Evolutionary conservation across 2,888 invertebrate genomes (phyloP), one percentile per base, ranked within the genome.

Genomic region (Neuroscelio doddi): DNA sequence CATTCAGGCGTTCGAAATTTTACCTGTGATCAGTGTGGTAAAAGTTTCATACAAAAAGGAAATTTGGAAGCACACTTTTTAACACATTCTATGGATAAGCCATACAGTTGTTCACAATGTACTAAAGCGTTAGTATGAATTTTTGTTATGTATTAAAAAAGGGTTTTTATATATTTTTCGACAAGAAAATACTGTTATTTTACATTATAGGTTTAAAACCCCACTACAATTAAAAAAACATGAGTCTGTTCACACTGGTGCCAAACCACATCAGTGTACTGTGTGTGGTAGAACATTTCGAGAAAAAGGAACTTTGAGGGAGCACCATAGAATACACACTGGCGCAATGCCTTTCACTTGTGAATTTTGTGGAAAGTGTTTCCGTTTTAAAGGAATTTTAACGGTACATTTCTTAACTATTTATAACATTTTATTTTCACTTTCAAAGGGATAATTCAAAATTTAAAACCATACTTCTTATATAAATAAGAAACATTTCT

Each of bases 331-430:
- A 24, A 90, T 92, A 9, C 93, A 93, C 70, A 93, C 93, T 0
- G 93, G 93, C 4, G 90, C 90, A 0, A 91, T 92, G 91, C 93
- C 93, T 0, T 91, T 90, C 70, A 87, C 90, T 1, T 93, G 93
- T 71, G 90, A 91, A 75, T 91, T 89, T 79, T 93, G 93, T 76
- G 90, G 90, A 14, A 92, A 92, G 83, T 88, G 89, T 9, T 93
- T 93, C 79, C 86, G 92, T 24, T 93, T 92, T 77, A 92, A 92
- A 79, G 92, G 92, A 65, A 91, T 92, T 36, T 82, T 91, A 50
- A 91, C 91, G 73, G 90, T 88, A 68, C 41, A 21, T 49, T 14
- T 17, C 50, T 7, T n/a, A n/a, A n/a, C n/a, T n/a, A n/a, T n/a
- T n/a, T n/a, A n/a, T n/a, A n/a, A n/a, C n/a, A n/a, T 21, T 34